Evolutionary conservation across 2,888 invertebrate species (phyloP).

Genomic region (Drosophila limbata): DNA sequence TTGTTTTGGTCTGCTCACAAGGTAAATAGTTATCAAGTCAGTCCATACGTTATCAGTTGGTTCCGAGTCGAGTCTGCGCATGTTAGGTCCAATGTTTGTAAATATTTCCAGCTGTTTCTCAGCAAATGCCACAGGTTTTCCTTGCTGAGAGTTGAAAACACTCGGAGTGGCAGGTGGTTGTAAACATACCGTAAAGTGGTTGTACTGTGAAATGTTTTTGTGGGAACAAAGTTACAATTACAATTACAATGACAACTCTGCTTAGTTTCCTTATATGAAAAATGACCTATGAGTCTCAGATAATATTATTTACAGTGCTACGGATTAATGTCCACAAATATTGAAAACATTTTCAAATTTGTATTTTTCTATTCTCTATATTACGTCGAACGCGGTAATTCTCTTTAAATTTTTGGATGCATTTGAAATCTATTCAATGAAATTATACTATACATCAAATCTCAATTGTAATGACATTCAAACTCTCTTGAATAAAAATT

Average conservation of each 20-base stretch:
- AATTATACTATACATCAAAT: too few species aligned
- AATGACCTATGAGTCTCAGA: background rate
- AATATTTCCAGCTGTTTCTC: slow-evolving; percentile 60
- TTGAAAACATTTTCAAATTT: too few species aligned
- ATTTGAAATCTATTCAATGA: too few species aligned
- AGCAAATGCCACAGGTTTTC: slow-evolving; percentile 56
- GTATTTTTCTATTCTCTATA: too few species aligned
- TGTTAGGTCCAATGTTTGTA: slow-evolving; percentile 49
- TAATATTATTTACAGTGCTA: too few species aligned
- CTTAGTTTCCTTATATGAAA: background rate
- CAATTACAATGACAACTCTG: too few species aligned
- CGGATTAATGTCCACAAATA: too few species aligned
- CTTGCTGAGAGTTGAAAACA: slow-evolving; percentile 27
- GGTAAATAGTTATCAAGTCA: slow-evolving; percentile 63
- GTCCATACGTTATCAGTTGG: slow-evolving; percentile 33
- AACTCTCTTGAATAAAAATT: too few species aligned
- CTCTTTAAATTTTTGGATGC: too few species aligned
- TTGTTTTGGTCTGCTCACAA: slow-evolving; percentile 64
- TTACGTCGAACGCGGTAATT: too few species aligned
- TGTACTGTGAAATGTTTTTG: background rate
- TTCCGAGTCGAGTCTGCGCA: slow-evolving; percentile 69
- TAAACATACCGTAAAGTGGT: slow-evolving; percentile 31
- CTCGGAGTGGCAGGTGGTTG: background rate
- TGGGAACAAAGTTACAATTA: too few species aligned
- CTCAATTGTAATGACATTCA: too few species aligned